phyloP scores from a whole-genome alignment of 2,888 invertebrate genomes.

The Cybosia mesomella region DNA sequence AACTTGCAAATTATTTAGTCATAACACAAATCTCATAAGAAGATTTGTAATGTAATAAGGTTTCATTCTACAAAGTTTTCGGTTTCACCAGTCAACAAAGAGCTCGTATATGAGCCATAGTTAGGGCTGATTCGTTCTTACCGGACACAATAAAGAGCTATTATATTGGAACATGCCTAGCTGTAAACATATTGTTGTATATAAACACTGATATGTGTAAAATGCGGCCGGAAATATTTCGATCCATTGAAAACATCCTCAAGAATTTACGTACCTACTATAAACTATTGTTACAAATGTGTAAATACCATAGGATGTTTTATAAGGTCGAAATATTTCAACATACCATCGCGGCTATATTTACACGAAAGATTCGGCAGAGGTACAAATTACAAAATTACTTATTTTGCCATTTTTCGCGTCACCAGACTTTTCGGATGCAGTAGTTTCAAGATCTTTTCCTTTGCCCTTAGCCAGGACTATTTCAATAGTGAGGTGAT shows the following conservation, averaged over 20 bases:
- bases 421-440: no score
- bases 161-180: constrained; percentile 3
- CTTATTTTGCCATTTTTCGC: no score
- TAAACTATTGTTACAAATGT: neutral
- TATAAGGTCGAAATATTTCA: neutral
- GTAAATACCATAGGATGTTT: neutral
- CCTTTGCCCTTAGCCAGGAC: no score
- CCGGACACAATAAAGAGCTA: neutral
- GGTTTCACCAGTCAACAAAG: neutral
- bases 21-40: neutral
- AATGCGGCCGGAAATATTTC: constrained; percentile 8
- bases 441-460: neutral
- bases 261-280: constrained; percentile 2
- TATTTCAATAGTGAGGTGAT: no score
- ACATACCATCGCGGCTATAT: neutral
- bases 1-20: constrained; percentile 52
- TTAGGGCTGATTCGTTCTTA: neutral
- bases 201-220: constrained; percentile 8
- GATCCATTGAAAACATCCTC: constrained; percentile 13
- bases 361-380: no score
- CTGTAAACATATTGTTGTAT: neutral
- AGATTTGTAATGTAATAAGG: neutral
- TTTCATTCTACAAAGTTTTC: neutral
- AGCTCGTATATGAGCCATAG: neutral
- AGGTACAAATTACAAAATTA: no score